Evolutionary conservation across 1,140 invertebrate species (phyloP), one percentile per base, ranked within the genome.

Genomic region (Cydia amplana): DNA sequence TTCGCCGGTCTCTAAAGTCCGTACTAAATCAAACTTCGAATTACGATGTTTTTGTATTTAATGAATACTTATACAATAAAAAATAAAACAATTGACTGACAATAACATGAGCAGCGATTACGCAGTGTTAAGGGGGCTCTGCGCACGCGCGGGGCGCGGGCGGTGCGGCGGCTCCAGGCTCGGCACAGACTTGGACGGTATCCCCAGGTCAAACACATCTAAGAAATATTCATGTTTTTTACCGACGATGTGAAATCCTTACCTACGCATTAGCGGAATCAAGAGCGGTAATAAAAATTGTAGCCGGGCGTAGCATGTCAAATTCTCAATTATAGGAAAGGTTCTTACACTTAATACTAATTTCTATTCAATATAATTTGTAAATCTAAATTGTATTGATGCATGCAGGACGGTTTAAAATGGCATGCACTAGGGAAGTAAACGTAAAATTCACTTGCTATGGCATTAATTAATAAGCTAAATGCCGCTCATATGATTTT

Each of bases 41-140:
- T 60, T 60, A 60, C 55, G 12, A 60, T 60, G 18, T 60, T 60
- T 60, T 60, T 60, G 20, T 20, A 60, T 60, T 60, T 60, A 20
- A 23, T 60, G 7, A 60, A 3, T 12, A n/a, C n/a, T n/a, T n/a
- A 60, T 23, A 60, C 18, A 20, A 60, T 23, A 60, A 60, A 60
- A 60, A 60, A 60, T 60, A 60, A 10, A 23, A 60, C 55, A 60
- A 60, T 60, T 7, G 18, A 60, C 55, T 60, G 20, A 60, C 10
- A 23, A 23, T 12, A 18, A 3, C 55, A 23, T 4, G 4, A 60
- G 20, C 55, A 55, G n/a, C 51, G 51, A 18, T 55, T 55, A 55
- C 51, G 51, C 51, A 6, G 51, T 55, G 51, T 46, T 16, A 46
- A 46, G 43, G 43, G 43, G 12, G 43, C 14, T 60, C 16, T n/a